Conservation (phyloP, 2,113 vertebrate genomes). For the Sturnira hondurensis region DNA sequence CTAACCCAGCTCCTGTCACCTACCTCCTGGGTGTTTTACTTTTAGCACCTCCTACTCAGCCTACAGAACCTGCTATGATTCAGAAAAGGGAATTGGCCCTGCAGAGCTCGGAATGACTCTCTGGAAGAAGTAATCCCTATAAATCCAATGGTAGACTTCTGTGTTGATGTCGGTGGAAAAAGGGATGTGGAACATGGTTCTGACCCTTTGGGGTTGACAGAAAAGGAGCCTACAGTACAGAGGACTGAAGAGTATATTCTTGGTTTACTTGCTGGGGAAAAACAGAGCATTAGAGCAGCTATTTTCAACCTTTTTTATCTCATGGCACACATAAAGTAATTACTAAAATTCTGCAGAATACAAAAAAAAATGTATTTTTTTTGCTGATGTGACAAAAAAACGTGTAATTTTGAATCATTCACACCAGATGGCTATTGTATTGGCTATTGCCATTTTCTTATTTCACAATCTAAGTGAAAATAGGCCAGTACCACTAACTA, state of each 20-base stretch:
- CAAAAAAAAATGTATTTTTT: not conserved
- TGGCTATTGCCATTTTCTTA: not conserved
- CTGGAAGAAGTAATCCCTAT: not conserved
- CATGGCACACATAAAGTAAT: not conserved
- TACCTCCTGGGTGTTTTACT: slow-evolving; percentile 27
- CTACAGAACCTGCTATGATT: slow-evolving; percentile 48
- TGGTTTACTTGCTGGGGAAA: not conserved
- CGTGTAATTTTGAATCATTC: not conserved
- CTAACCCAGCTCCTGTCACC: slow-evolving; percentile 9
- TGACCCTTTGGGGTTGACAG: not conserved
- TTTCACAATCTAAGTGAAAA: not conserved
- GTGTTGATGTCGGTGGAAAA: slow-evolving; percentile 18
- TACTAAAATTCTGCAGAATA: not conserved
- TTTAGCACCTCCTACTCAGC: slow-evolving; percentile 51
- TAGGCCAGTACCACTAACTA: not conserved
- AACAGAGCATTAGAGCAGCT: not conserved
- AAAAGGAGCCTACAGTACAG: not conserved
- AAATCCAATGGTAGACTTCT: not conserved
- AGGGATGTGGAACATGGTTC: not conserved
- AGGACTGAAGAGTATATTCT: not conserved
- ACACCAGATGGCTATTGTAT: not conserved
- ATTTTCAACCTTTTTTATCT: not conserved
- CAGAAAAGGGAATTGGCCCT: slow-evolving; percentile 31
- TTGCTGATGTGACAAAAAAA: not conserved
- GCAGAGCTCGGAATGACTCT: slow-evolving; percentile 4